These are phyloP conservation scores for Diadumene lineata DNA, from an alignment of 92 coral and sea anemone genomes.

Conservation along the genomic window DNA sequence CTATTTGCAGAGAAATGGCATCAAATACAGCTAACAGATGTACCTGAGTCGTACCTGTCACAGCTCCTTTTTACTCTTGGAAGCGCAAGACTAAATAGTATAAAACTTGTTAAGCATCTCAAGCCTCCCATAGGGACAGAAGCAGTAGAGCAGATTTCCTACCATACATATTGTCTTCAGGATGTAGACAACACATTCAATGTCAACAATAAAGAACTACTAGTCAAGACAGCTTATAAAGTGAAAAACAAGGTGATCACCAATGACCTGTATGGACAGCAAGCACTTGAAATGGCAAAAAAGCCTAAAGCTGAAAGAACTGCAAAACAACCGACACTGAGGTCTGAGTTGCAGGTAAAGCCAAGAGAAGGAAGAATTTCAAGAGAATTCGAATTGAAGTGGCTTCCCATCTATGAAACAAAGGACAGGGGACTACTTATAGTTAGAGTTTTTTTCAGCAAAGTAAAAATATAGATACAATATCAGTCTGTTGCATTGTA, in stretches of 20 bases:
- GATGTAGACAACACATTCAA: conserved; percentile 22
- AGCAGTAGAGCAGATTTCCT: conserved; percentile 20
- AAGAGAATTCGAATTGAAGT: conserved; percentile 55
- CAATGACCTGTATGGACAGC: no score
- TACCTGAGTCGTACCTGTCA: conserved; percentile 4
- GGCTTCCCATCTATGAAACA: conserved; percentile 47
- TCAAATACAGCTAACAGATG: conserved; percentile 12
- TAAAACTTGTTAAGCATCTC: conserved; percentile 33
- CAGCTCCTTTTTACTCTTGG: conserved; percentile 30
- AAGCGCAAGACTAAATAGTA: conserved; percentile 24
- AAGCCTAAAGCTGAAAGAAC: no score
- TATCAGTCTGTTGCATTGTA: no score
- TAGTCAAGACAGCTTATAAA: no score
- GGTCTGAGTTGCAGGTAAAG: conserved; percentile 33
- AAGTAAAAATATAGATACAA: conserved; percentile 23
- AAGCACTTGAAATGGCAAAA: no score
- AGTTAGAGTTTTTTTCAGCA: conserved; percentile 43
- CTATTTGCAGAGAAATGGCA: conserved; percentile 37
- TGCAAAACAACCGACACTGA: conserved; percentile 21
- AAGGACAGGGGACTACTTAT: conserved; percentile 43
- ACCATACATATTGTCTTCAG: conserved; percentile 11
- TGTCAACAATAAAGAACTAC: conserved; percentile 1
- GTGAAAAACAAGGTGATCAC: conserved; percentile 51
- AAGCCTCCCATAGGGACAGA: conserved; percentile 38
- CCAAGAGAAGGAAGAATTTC: conserved; percentile 47